Evolutionary conservation across 2,797 vertebrate species (phyloP).

Genomic region (Alosa sapidissima): DNA sequence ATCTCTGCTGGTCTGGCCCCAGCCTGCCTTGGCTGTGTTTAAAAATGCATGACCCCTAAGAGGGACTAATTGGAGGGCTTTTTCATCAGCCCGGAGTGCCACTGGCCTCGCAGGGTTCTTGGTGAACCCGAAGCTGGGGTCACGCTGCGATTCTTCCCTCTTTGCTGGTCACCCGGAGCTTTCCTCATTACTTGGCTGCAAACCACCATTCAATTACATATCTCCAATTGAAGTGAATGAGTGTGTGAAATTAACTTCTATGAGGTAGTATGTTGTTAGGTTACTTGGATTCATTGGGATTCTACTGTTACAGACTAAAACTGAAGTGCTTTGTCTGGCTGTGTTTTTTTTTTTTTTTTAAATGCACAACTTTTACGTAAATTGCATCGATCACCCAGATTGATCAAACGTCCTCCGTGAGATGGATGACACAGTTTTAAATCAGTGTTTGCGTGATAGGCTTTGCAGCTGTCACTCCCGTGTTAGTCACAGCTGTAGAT

Average conservation of each 20-base stretch:
- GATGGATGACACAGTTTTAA: neutral
- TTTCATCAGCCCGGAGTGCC: slow-evolving; percentile 9
- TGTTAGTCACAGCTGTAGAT: neutral
- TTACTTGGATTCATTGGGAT: neutral
- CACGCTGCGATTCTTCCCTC: neutral
- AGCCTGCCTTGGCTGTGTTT: neutral
- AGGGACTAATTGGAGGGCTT: slow-evolving; percentile 22
- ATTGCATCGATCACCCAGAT: slow-evolving; percentile 4
- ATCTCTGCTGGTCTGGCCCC: slow-evolving; percentile 44
- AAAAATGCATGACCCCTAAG: slow-evolving; percentile 28
- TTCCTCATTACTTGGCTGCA: neutral
- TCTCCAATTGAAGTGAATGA: neutral
- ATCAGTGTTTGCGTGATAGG: neutral
- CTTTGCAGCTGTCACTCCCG: neutral
- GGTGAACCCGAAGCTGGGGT: neutral
- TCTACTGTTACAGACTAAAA: neutral
- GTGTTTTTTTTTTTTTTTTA: neutral
- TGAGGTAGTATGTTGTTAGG: neutral
- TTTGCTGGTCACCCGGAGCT: neutral
- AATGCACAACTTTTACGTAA: neutral
- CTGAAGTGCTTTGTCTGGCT: neutral
- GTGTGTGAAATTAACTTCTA: neutral
- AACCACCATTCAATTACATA: neutral
- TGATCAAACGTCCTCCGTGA: neutral
- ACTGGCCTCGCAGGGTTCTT: neutral